Conservation (phyloP, 2,888 invertebrate species). For the Lycia hirtaria region DNA sequence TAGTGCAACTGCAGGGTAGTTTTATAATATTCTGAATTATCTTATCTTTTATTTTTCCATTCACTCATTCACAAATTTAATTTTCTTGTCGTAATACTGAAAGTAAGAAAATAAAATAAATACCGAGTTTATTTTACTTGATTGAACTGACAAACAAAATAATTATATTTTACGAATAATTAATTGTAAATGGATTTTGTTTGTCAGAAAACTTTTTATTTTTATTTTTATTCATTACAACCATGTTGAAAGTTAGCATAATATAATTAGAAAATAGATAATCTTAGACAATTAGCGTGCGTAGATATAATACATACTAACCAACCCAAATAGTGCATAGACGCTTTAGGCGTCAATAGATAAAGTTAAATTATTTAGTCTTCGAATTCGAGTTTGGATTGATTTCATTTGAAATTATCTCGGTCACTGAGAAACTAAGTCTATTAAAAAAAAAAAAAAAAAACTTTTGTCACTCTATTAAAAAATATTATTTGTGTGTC, state of each 20-base stretch:
- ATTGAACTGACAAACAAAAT: conserved; percentile 4
- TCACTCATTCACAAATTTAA: neutral
- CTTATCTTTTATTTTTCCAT: conserved; percentile 8
- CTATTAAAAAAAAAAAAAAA: no score
- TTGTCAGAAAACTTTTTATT: conserved; percentile 1
- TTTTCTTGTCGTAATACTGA: neutral
- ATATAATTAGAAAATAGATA: conserved; percentile 6
- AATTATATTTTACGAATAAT: neutral
- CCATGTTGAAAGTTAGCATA: neutral
- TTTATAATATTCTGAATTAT: neutral
- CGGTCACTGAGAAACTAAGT: no score
- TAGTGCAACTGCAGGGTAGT: conserved; percentile 9
- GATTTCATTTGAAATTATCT: no score
- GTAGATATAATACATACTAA: conserved; percentile 8
- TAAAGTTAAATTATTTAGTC: neutral
- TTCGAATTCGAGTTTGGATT: neutral
- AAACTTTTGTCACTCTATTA: no score
- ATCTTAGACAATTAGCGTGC: conserved; percentile 17
- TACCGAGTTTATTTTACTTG: neutral
- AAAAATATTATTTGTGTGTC: no score
- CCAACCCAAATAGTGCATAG: conserved; percentile 5
- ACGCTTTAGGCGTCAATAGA: neutral
- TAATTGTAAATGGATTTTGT: neutral
- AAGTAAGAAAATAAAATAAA: conserved; percentile 9
- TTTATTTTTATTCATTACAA: conserved; percentile 1